A percentile compares a stretch with the other conserved stretches of the same genome.
Conservation (phyloP, 2,888 invertebrate genomes). For the Plagodis dolabraria region DNA sequence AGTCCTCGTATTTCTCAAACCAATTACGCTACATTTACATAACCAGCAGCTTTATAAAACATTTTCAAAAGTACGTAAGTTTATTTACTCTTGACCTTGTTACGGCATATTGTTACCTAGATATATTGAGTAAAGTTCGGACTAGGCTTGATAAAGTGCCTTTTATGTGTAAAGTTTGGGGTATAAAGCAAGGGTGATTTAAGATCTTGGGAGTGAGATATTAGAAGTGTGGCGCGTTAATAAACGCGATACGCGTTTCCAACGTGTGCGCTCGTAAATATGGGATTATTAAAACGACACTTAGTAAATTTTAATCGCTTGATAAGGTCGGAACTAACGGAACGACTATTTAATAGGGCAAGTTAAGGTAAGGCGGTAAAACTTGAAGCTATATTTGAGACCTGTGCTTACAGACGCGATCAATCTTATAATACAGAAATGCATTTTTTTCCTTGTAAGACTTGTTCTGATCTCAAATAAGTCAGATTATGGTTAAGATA, state of each 20-base stretch:
- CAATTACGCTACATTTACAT: constrained; percentile 1
- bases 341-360: constrained; percentile 14
- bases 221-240: constrained; percentile 17
- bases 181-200: constrained; percentile 54
- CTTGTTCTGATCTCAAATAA: too few relatives aligned
- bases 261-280: constrained; percentile 26
- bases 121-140: constrained; percentile 43
- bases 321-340: constrained; percentile 23
- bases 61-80: constrained; percentile 10
- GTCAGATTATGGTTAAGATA: too few relatives aligned
- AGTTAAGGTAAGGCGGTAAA: constrained; percentile 12
- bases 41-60: background rate
- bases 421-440: too few relatives aligned
- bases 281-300: constrained; percentile 30
- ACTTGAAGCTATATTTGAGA: background rate
- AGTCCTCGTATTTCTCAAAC: background rate
- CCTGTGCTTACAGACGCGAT: background rate
- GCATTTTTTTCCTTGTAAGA: too few relatives aligned
- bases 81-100: constrained; percentile 19
- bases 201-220: constrained; percentile 26
- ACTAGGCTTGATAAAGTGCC: constrained; percentile 47
- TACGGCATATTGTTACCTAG: constrained; percentile 44
- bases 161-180: constrained; percentile 50
- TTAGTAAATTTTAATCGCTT: constrained; percentile 25
- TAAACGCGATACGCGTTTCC: constrained; percentile 25